A percentile compares a stretch with the other conserved stretches of the same genome.
Conservation (phyloP, 1,140 invertebrate species). For the Teleopsis dalmanni region DNA sequence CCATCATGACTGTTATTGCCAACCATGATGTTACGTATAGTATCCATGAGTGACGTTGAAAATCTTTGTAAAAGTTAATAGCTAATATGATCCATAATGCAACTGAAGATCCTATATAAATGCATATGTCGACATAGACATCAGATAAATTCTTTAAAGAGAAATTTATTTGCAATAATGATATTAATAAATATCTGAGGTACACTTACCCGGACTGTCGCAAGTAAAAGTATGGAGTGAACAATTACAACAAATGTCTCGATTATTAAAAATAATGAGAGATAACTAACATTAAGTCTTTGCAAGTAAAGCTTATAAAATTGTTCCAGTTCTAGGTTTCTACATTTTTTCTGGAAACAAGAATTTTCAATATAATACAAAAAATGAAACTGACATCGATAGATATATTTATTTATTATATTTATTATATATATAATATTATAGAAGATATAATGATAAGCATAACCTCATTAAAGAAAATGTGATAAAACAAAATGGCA, state of each 20-base stretch:
- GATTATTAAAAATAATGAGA: slow-evolving; percentile 65
- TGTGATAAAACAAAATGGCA: no score
- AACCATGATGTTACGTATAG: slow-evolving; percentile 48
- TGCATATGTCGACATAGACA: slow-evolving; percentile 41
- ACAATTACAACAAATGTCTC: slow-evolving; percentile 55
- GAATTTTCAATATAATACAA: not conserved
- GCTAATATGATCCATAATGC: slow-evolving; percentile 48
- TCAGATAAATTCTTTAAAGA: slow-evolving; percentile 36
- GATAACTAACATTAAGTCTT: slow-evolving; percentile 66
- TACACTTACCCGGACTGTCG: slow-evolving; percentile 46
- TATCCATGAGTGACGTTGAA: slow-evolving; percentile 45
- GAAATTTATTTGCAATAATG: slow-evolving; percentile 5
- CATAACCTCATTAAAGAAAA: no score
- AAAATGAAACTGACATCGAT: no score
- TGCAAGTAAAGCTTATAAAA: slow-evolving; percentile 67
- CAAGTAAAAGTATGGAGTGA: slow-evolving; percentile 54
- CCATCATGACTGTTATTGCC: slow-evolving; percentile 41
- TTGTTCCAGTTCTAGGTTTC: slow-evolving; percentile 61
- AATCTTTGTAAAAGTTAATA: slow-evolving; percentile 46
- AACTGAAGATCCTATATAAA: slow-evolving; percentile 44
- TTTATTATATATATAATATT: no score
- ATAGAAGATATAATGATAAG: no score
- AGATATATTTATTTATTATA: no score
- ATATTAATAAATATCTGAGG: slow-evolving; percentile 3
- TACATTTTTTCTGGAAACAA: slow-evolving; percentile 58